Conservation (phyloP, 1,140 invertebrate genomes). For the Hycleus phaleratus region DNA sequence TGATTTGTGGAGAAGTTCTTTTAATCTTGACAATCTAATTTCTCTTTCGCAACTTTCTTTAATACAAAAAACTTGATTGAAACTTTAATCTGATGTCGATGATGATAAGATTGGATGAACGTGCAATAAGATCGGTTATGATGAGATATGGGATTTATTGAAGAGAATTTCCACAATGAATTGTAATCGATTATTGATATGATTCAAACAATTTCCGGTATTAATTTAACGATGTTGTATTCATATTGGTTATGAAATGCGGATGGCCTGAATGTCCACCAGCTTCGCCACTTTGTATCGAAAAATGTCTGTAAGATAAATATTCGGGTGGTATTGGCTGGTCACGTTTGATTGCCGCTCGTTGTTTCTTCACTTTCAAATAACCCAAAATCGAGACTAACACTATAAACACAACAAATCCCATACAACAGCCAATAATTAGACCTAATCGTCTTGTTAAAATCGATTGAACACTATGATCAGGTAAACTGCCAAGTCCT, state of each 20-base stretch:
- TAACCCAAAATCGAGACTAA: slow-evolving; percentile 76
- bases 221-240: slow-evolving; percentile 39
- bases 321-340: slow-evolving; percentile 56
- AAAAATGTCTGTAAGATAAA: slow-evolving; percentile 64
- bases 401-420: slow-evolving; percentile 75
- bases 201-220: background rate
- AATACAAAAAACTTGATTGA: too few species aligned
- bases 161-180: too few species aligned
- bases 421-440: slow-evolving; percentile 77
- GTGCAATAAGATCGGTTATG: too few species aligned
- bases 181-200: background rate
- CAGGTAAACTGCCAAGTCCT: slow-evolving; percentile 53
- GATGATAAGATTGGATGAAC: too few species aligned
- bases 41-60: too few species aligned
- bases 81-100: too few species aligned
- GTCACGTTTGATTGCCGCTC: slow-evolving; percentile 62
- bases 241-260: slow-evolving; percentile 38
- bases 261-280: slow-evolving; percentile 37
- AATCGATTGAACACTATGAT: slow-evolving; percentile 58
- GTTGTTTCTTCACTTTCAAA: slow-evolving; percentile 76
- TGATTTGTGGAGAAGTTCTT: too few species aligned
- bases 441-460: slow-evolving; percentile 70
- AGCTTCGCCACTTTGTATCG: slow-evolving; percentile 48
- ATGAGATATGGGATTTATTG: too few species aligned
- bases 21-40: too few species aligned